A percentile compares a stretch with the other conserved stretches of the same genome.
These are phyloP conservation scores for Melozone crissalis DNA, from an alignment of 2,113 vertebrate species.

Conservation along the genomic window DNA sequence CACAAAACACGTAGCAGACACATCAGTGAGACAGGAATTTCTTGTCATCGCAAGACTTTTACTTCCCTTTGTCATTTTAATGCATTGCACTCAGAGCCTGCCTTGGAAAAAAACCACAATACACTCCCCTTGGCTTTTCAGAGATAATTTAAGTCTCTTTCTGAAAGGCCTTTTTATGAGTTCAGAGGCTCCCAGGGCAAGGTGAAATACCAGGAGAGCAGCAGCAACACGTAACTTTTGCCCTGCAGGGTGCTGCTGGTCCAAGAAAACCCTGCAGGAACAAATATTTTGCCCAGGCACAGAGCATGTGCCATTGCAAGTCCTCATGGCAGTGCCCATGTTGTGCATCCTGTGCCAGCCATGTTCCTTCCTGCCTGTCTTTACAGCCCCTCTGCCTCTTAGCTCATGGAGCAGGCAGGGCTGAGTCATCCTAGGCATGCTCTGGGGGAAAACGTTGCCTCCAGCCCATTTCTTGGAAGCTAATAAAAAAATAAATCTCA, in stretches of 20 bases:
- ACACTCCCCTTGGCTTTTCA: background rate
- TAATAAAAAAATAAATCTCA: conserved; percentile 2
- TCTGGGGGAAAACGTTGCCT: conserved; percentile 33
- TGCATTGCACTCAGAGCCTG: conserved; percentile 22
- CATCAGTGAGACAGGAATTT: conserved; percentile 65
- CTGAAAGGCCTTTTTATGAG: conserved; percentile 28
- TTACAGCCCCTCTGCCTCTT: background rate
- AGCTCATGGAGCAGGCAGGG: background rate
- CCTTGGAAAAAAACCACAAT: background rate
- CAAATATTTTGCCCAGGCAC: background rate
- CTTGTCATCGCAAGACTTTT: conserved; percentile 45
- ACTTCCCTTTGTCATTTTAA: conserved; percentile 62
- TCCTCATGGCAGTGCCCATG: background rate
- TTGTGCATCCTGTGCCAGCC: background rate
- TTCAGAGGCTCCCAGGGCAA: background rate
- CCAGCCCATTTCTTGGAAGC: conserved; percentile 59
- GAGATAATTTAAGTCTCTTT: conserved; percentile 10
- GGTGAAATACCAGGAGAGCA: background rate
- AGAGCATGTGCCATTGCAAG: background rate
- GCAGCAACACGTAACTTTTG: background rate
- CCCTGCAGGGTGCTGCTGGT: background rate
- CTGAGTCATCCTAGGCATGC: conserved; percentile 40
- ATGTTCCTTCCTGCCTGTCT: background rate
- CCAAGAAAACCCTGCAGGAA: background rate
- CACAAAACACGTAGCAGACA: conserved; percentile 37